Base-by-base conservation (phyloP, 2,888 invertebrate species). In the Apotomis capreana region DNA sequence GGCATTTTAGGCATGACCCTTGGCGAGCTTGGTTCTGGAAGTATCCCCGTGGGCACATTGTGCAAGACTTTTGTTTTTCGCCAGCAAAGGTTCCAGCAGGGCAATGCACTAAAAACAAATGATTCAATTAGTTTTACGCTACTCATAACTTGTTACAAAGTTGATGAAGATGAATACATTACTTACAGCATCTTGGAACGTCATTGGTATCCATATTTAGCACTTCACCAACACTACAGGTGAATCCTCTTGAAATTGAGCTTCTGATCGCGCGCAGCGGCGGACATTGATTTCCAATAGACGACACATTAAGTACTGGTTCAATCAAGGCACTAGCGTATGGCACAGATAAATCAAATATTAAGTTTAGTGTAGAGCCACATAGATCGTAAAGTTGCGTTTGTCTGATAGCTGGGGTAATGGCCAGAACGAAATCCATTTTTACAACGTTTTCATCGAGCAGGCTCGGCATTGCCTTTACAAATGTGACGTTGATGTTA, bases 81-180 rank as follows among this genome's bases (percentile, higher is more conserved):
- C 96, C 96, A 57, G 98, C 98, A 83, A 96, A 98, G 0, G 99
- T 98, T 81, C 99, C 99, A 78, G 98, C 98, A 6, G 99, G 99
- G 86, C 99, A 99, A 84, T 99, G 97, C 75, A 99, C 97, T 97
- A 82, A 78, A 94, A 94, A 74, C 69, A 70, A 75, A 46, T 10
- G 3, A 26, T n/a, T n/a, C 10, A n/a, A 13, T 63, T 46, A 63
- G 12, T 46, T 61, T 40, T 8, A 12, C 10, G 44, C n/a, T n/a
- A 4, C 4, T 6, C 1, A 40, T 6, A 26, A 6, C 62, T 44
- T 49, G 12, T 51, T 5, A 37, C 52, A 44, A 5, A 68, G 8
- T 46, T 40, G 36, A 57, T 62, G 13, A 26, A 44, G 52, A 46
- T 55, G 69, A 65, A 65, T 68, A 46, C n/a, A 68, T 63, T 81